Percentiles rank a stretch among this genome's conserved stretches.
phyloP scores from a whole-genome alignment of 1,140 invertebrate genomes.

The Eulimnadia texana region DNA sequence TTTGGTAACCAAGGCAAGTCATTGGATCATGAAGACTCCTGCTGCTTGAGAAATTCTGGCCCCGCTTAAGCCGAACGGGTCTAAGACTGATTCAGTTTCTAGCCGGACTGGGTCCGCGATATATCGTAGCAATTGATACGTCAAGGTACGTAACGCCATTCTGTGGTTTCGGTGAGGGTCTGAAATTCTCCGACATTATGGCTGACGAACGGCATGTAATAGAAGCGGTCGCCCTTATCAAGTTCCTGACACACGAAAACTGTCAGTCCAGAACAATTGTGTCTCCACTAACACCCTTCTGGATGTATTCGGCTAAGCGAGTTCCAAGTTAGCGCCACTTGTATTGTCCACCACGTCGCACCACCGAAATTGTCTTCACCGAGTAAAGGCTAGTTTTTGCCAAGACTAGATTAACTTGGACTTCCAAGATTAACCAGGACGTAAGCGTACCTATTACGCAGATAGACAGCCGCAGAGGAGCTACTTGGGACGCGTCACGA shows the following conservation, averaged over 20 bases:
- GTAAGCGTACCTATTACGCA: conserved; percentile 10
- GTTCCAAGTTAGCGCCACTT: conserved; percentile 24
- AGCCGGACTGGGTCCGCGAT: no score
- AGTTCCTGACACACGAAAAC: conserved; percentile 3
- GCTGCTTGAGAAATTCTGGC: no score
- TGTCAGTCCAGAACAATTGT: conserved; percentile 2
- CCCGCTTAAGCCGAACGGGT: no score
- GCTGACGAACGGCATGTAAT: background rate
- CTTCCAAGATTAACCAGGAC: no score
- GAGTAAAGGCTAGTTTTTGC: conserved; percentile 30
- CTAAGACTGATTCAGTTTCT: no score
- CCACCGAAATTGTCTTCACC: conserved; percentile 30
- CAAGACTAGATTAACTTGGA: conserved; percentile 20
- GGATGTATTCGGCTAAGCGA: background rate
- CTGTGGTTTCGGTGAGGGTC: background rate
- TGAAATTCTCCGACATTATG: conserved; percentile 1
- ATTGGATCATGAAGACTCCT: no score
- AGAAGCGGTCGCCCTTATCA: background rate
- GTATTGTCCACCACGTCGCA: conserved; percentile 34
- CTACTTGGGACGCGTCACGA: conserved; percentile 24
- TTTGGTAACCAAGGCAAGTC: no score
- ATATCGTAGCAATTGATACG: no score
- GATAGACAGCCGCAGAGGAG: conserved; percentile 22
- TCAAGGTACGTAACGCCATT: background rate
- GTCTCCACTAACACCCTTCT: background rate